Conservation (phyloP, 1,140 invertebrate genomes). For the Battus philenor region DNA sequence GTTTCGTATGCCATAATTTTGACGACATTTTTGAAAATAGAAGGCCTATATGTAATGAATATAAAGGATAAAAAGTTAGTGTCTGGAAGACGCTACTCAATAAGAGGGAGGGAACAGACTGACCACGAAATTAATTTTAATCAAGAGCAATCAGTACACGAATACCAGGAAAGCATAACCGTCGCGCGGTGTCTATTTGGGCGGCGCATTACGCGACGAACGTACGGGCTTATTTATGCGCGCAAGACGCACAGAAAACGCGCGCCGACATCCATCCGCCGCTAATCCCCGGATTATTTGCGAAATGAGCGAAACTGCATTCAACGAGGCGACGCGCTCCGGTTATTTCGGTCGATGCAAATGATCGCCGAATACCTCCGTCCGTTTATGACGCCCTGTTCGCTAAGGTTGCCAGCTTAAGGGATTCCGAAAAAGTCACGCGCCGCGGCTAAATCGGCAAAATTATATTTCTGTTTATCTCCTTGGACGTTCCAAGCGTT, state of each 20-base stretch:
- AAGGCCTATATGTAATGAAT: too few relatives aligned
- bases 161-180: slow-evolving; percentile 47
- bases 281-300: slow-evolving; percentile 58
- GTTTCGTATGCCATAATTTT: too few relatives aligned
- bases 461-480: neutral
- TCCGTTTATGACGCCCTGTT: slow-evolving; percentile 45
- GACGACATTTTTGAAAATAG: too few relatives aligned
- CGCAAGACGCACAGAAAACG: slow-evolving; percentile 43
- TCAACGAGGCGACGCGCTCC: slow-evolving; percentile 43
- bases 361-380: slow-evolving; percentile 44
- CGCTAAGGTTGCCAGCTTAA: slow-evolving; percentile 14
- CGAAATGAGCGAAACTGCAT: slow-evolving; percentile 62
- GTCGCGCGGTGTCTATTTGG: slow-evolving; percentile 40
- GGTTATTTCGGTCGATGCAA: slow-evolving; percentile 56
- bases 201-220: slow-evolving; percentile 39
- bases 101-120: too few relatives aligned
- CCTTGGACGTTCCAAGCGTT: too few relatives aligned
- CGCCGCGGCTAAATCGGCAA: neutral
- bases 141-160: too few relatives aligned
- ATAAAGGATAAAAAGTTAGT: too few relatives aligned
- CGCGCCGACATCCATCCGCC: slow-evolving; percentile 45
- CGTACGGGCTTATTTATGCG: slow-evolving; percentile 47
- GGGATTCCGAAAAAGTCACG: neutral
- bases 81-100: too few relatives aligned
- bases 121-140: too few relatives aligned